These are phyloP conservation scores for Paraplagusia blochii DNA, from an alignment of 2,113 vertebrate species.

Conservation along the genomic window DNA sequence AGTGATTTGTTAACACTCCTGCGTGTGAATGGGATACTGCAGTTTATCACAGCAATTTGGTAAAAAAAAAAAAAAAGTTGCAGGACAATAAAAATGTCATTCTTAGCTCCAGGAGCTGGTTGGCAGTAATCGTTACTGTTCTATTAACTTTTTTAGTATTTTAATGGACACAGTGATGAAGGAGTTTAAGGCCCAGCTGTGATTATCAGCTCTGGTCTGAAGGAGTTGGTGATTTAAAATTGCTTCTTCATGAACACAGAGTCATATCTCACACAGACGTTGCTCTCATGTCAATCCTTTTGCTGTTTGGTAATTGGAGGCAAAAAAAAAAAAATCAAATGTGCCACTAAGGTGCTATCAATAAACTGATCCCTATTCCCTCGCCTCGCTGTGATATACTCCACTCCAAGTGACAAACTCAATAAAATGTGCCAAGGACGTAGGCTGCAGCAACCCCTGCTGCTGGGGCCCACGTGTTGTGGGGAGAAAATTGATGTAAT, in stretches of 20 bases:
- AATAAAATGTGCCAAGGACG: constrained; percentile 38
- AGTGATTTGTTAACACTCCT: not conserved
- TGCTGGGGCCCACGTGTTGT: constrained; percentile 30
- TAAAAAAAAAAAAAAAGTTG: constrained; percentile 23
- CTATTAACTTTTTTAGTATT: constrained; percentile 25
- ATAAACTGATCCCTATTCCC: constrained; percentile 35
- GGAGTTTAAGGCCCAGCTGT: not conserved
- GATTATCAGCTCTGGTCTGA: constrained; percentile 20
- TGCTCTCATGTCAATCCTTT: constrained; percentile 31
- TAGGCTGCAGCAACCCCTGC: constrained; percentile 25
- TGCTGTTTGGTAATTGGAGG: constrained; percentile 40
- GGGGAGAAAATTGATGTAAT: constrained; percentile 39
- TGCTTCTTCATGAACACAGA: constrained; percentile 23
- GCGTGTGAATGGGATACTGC: not conserved
- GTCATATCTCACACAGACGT: constrained; percentile 33
- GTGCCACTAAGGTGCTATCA: constrained; percentile 36
- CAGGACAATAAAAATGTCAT: constrained; percentile 20
- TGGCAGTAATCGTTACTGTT: constrained; percentile 26
- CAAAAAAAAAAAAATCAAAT: constrained; percentile 17
- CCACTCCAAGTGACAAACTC: constrained; percentile 37
- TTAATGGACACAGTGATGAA: constrained; percentile 10
- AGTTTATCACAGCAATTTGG: constrained; percentile 29
- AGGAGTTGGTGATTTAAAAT: constrained; percentile 47
- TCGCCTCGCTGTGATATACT: constrained; percentile 20
- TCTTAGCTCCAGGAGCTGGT: constrained; percentile 30